phyloP scores from a whole-genome alignment of 2,888 invertebrate species.

The Aphodius sticticus region DNA sequence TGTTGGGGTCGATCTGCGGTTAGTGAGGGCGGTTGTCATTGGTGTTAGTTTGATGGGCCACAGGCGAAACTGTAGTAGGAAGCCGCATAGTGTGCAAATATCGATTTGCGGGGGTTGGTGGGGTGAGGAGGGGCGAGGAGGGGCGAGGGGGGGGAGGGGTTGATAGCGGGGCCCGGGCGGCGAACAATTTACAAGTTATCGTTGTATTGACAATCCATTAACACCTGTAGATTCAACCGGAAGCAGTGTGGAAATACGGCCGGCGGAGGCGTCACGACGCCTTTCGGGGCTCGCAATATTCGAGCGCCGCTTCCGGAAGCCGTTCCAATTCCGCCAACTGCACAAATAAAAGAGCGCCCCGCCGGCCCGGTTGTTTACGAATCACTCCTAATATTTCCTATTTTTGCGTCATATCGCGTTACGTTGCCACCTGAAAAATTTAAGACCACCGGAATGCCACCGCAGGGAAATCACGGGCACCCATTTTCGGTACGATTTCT shows the following conservation, averaged over 20 bases:
- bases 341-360: too few species aligned
- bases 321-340: too few species aligned
- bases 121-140: not conserved
- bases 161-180: not conserved
- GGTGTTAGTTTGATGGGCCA: not conserved
- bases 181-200: conserved; percentile 17
- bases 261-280: not conserved
- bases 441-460: not conserved
- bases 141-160: not conserved
- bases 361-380: too few species aligned
- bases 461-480: not conserved
- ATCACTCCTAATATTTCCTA: too few species aligned
- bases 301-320: too few species aligned
- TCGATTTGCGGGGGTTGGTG: not conserved
- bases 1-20: not conserved
- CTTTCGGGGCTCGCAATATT: too few species aligned
- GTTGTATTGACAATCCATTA: conserved; percentile 23
- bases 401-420: too few species aligned
- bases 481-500: not conserved
- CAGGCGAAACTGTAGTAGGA: not conserved
- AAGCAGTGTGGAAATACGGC: not conserved
- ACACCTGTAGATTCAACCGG: conserved; percentile 20
- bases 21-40: not conserved
- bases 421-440: not conserved
- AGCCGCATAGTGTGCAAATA: conserved; percentile 8